Conservation (phyloP, 2,797 vertebrate species). For the Pristis pectinata region DNA sequence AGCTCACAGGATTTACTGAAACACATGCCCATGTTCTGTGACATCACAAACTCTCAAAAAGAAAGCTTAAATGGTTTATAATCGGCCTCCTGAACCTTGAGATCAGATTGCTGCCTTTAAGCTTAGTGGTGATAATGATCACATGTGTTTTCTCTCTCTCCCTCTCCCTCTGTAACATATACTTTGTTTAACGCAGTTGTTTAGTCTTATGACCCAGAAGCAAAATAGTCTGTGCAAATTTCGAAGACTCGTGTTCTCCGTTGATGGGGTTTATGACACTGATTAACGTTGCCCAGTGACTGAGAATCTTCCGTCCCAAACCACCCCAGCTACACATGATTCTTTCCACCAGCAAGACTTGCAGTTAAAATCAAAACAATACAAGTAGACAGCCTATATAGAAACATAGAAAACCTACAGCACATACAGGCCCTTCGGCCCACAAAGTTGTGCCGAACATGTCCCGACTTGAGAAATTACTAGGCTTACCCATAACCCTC, state of each 20-base stretch:
- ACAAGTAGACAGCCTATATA: too few relatives aligned
- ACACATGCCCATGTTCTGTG: neutral
- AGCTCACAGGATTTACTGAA: neutral
- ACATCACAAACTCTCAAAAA: neutral
- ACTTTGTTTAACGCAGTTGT: neutral
- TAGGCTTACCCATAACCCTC: too few relatives aligned
- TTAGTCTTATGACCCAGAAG: neutral
- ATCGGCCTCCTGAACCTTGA: neutral
- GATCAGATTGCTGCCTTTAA: constrained; percentile 5
- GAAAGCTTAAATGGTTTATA: neutral
- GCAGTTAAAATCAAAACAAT: neutral
- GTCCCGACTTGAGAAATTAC: too few relatives aligned
- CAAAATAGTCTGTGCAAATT: neutral
- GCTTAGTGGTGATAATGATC: neutral
- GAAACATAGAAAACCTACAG: too few relatives aligned
- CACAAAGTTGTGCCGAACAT: too few relatives aligned
- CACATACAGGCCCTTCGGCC: too few relatives aligned
- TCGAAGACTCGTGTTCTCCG: too few relatives aligned
- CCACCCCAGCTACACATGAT: too few relatives aligned
- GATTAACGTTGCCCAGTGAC: neutral
- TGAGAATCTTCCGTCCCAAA: too few relatives aligned
- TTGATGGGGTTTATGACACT: neutral
- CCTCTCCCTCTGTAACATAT: neutral
- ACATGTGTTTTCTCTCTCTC: neutral
- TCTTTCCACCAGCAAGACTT: neutral